Conservation (phyloP, 2,888 invertebrate genomes). For the Atrina japonica region DNA sequence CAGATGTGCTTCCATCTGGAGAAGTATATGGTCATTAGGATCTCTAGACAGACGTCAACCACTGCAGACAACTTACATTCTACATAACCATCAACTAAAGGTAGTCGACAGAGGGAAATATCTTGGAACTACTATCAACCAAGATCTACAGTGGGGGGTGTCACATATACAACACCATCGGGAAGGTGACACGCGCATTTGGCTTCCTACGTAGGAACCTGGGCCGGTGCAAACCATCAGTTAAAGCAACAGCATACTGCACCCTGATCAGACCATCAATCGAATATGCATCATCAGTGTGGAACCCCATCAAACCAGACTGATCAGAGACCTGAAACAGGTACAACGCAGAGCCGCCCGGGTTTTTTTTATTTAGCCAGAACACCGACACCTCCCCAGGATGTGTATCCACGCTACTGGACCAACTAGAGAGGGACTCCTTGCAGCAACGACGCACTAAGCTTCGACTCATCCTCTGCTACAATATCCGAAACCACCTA, state of each 20-base stretch:
- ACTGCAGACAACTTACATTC: not conserved
- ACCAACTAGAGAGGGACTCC: constrained; percentile 5
- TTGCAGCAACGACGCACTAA: constrained; percentile 7
- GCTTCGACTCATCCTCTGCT: not conserved
- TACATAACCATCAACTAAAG: constrained; percentile 18
- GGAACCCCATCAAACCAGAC: constrained; percentile 5
- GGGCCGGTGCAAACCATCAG: constrained; percentile 18
- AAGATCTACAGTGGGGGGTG: not conserved
- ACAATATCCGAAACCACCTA: constrained; percentile 12
- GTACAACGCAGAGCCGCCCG: not conserved
- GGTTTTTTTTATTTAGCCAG: constrained; percentile 14
- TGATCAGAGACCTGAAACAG: too few relatives aligned
- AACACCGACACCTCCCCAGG: constrained; percentile 15
- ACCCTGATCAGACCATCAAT: constrained; percentile 32
- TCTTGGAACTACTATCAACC: constrained; percentile 1
- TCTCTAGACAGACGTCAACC: not conserved
- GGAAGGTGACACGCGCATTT: constrained; percentile 8
- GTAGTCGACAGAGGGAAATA: constrained; percentile 21
- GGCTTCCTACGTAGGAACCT: constrained; percentile 28
- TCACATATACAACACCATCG: too few relatives aligned
- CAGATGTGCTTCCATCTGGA: too few relatives aligned
- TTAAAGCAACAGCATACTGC: constrained; percentile 30
- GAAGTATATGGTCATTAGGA: constrained; percentile 12
- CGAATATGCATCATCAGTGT: constrained; percentile 20
- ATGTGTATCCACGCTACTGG: constrained; percentile 5